A percentile compares a stretch with the other conserved stretches of the same genome.
Conservation (phyloP, 1,140 invertebrate genomes). For the Trichonephila clavata region DNA sequence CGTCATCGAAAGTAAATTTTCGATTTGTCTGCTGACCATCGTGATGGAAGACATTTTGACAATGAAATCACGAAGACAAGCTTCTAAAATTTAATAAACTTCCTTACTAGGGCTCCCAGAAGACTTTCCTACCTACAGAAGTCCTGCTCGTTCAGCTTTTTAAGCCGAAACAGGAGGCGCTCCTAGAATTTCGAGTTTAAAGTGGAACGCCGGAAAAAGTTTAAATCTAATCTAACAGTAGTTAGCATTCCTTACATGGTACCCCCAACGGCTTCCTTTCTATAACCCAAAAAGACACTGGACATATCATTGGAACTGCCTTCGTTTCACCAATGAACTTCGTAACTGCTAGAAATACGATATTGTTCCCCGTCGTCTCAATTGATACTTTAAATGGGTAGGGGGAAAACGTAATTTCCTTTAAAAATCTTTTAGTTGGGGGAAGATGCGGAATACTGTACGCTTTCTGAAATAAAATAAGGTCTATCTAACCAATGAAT, state of each 20-base stretch:
- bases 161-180: constrained; percentile 59
- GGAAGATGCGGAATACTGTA: constrained; percentile 6
- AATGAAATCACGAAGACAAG: constrained; percentile 76
- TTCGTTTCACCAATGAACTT: constrained; percentile 48
- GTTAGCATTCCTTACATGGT: constrained; percentile 71
- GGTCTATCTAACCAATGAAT: background rate
- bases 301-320: constrained; percentile 57
- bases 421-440: constrained; percentile 38
- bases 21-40: constrained; percentile 33
- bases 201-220: constrained; percentile 66
- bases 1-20: constrained; percentile 34
- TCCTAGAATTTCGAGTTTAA: constrained; percentile 75
- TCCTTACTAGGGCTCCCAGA: constrained; percentile 60
- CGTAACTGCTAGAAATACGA: constrained; percentile 61
- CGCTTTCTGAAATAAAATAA: constrained; percentile 67
- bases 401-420: constrained; percentile 54
- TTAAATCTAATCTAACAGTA: constrained; percentile 75
- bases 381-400: constrained; percentile 74
- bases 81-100: constrained; percentile 76
- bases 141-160: constrained; percentile 55
- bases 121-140: constrained; percentile 51
- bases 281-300: constrained; percentile 42
- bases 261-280: constrained; percentile 54
- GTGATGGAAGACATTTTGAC: constrained; percentile 69
- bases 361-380: constrained; percentile 42